Evolutionary conservation across 2,797 vertebrate species (phyloP).

Genomic region (Epinephelus coioides): DNA sequence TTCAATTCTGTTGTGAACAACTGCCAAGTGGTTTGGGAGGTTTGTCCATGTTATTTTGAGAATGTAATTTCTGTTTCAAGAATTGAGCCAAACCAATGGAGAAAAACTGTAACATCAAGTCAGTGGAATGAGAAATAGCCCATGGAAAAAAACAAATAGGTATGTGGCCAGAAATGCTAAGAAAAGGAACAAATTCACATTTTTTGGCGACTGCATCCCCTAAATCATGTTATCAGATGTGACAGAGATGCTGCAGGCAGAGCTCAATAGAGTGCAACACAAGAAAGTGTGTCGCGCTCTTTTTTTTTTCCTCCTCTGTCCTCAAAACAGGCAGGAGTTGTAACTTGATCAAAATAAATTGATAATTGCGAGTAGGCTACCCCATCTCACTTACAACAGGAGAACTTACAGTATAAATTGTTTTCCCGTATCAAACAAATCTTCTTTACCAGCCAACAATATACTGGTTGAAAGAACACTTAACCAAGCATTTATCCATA

Average conservation of each 20-base stretch:
- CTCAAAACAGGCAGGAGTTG: constrained; percentile 52
- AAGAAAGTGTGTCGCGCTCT: constrained; percentile 54
- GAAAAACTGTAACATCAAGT: no score
- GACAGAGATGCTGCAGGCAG: constrained; percentile 71
- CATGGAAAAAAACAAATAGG: constrained; percentile 41
- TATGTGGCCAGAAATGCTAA: constrained; percentile 43
- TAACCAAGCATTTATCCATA: constrained; percentile 83
- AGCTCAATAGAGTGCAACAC: constrained; percentile 57
- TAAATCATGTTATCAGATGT: constrained; percentile 73
- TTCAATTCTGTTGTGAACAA: no score
- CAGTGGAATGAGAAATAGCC: constrained; percentile 50
- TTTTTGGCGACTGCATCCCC: constrained; percentile 52
- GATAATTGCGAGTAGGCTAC: constrained; percentile 58
- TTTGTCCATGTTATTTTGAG: no score
- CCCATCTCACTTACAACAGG: constrained; percentile 44
- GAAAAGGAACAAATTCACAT: constrained; percentile 40
- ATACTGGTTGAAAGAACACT: constrained; percentile 76
- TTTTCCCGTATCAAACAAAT: constrained; percentile 78
- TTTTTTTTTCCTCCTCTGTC: constrained; percentile 36
- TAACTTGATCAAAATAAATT: constrained; percentile 79
- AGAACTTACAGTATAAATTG: constrained; percentile 58
- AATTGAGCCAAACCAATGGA: no score
- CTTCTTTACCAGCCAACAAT: constrained; percentile 75
- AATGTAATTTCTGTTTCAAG: no score
- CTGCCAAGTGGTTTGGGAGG: no score